Evolutionary conservation across 2,888 invertebrate species (phyloP).

Genomic region (Nebria salina): DNA sequence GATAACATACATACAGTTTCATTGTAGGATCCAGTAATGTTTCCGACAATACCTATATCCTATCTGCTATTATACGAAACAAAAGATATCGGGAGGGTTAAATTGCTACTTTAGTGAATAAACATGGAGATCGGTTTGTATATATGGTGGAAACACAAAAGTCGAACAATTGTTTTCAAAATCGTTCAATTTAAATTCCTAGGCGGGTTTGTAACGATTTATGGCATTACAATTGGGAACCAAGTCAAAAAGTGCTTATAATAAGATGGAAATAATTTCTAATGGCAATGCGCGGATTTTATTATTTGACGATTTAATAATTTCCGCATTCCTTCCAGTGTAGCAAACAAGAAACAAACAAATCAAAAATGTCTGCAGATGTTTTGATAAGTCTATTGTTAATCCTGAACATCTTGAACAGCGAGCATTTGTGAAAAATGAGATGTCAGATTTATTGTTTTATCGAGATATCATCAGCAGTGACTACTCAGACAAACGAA

Average conservation of each 20-base stretch:
- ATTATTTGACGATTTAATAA: not conserved
- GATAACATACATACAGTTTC: conserved; percentile 18
- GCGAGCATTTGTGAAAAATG: conserved; percentile 33
- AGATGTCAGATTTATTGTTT: conserved; percentile 31
- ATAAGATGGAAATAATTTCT: too few relatives aligned
- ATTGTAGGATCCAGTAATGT: conserved; percentile 17
- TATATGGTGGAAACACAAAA: not conserved
- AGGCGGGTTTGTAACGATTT: too few relatives aligned
- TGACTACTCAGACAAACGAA: not conserved
- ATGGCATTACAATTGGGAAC: too few relatives aligned
- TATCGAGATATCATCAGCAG: not conserved
- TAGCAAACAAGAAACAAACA: not conserved
- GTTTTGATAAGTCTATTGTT: not conserved
- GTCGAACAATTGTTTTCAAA: not conserved
- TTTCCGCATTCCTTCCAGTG: not conserved
- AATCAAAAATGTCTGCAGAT: not conserved
- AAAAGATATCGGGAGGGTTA: not conserved
- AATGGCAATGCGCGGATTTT: too few relatives aligned
- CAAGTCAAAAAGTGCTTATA: too few relatives aligned
- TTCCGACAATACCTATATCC: not conserved
- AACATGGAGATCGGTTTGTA: not conserved
- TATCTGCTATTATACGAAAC: not conserved
- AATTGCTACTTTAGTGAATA: conserved; percentile 3
- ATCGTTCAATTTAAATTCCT: not conserved
- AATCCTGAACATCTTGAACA: not conserved